Conservation (phyloP, 2,797 vertebrate genomes). For the Danio kyathit region DNA sequence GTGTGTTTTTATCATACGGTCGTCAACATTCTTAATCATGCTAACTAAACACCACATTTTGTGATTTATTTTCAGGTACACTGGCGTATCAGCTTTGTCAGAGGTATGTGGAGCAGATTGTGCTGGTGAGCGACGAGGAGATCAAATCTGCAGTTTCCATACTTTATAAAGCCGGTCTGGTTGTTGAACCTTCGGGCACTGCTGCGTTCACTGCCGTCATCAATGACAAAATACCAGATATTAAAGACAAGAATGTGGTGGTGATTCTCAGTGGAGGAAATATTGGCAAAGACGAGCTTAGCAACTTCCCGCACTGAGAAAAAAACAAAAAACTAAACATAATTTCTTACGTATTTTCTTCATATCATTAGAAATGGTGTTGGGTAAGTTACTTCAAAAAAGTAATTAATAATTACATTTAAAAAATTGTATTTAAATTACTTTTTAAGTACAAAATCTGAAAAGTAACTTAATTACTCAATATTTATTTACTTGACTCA, state of each 20-base stretch:
- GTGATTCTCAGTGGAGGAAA: slow-evolving; percentile 82
- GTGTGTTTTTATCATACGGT: neutral
- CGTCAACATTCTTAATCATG: neutral
- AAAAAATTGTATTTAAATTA: too few relatives aligned
- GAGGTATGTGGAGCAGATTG: slow-evolving; percentile 75
- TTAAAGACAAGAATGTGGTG: slow-evolving; percentile 73
- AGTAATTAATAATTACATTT: too few relatives aligned
- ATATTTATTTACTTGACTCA: too few relatives aligned
- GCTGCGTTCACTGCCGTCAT: slow-evolving; percentile 79
- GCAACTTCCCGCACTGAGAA: slow-evolving; percentile 71
- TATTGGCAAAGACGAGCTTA: slow-evolving; percentile 79
- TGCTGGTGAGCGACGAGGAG: slow-evolving; percentile 80
- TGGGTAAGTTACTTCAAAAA: too few relatives aligned
- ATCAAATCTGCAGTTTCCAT: slow-evolving; percentile 75
- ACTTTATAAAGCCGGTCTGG: slow-evolving; percentile 77
- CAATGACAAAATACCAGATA: slow-evolving; percentile 72
- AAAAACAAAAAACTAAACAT: too few relatives aligned
- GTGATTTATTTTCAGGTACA: slow-evolving; percentile 65
- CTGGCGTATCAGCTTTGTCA: slow-evolving; percentile 77
- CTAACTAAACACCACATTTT: neutral
- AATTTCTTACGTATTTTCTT: too few relatives aligned
- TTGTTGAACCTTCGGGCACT: slow-evolving; percentile 79
- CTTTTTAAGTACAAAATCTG: too few relatives aligned
- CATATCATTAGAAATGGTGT: too few relatives aligned
- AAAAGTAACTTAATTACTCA: too few relatives aligned